Evolutionary conservation across 2,888 invertebrate species (phyloP).

Genomic region (Gortyna flavago): DNA sequence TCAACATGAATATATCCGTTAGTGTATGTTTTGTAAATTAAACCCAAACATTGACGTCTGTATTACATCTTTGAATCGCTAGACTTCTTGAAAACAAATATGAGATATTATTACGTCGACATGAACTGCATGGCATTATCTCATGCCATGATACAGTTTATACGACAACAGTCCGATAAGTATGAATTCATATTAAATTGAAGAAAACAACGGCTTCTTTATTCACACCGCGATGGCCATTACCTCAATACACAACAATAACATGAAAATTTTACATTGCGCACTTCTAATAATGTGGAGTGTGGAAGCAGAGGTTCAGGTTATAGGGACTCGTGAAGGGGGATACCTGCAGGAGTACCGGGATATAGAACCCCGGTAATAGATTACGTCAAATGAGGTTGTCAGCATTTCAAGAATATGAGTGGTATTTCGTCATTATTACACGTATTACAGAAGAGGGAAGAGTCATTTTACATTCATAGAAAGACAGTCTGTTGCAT

Average conservation of each 20-base stretch:
- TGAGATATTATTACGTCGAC: not conserved
- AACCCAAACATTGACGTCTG: too few species aligned
- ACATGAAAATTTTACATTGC: not conserved
- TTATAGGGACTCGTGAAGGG: not conserved
- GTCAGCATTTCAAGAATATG: not conserved
- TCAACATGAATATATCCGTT: conserved; percentile 67
- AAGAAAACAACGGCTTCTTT: not conserved
- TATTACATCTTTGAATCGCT: not conserved
- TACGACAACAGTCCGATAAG: not conserved
- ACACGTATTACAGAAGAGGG: not conserved
- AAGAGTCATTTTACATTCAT: not conserved
- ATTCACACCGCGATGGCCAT: not conserved
- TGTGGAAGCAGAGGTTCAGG: not conserved
- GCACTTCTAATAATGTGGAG: not conserved
- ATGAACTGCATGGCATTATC: not conserved
- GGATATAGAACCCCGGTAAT: too few species aligned
- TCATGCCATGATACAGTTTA: not conserved
- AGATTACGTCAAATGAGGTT: not conserved
- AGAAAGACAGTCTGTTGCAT: too few species aligned
- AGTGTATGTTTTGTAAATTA: not conserved
- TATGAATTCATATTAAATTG: not conserved
- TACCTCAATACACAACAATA: not conserved
- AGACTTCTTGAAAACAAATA: not conserved
- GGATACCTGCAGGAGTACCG: too few species aligned
- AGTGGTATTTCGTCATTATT: not conserved